Evolutionary conservation across 2,888 invertebrate species (phyloP), one percentile per base, ranked within the genome.

Genomic region (Drosophila cyrtoloma): DNA sequence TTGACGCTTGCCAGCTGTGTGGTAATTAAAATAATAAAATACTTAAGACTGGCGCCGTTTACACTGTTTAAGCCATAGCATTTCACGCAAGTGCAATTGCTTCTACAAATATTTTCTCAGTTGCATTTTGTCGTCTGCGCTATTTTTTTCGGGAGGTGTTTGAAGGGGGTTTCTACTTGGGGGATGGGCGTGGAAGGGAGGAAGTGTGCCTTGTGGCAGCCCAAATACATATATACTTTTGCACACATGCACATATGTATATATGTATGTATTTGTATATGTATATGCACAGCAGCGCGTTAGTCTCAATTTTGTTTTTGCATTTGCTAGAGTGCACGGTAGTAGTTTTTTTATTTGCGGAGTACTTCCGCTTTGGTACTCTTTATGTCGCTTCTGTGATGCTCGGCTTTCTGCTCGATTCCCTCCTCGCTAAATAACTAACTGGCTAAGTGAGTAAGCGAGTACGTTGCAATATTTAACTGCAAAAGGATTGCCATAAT

Each of bases 341-440:
- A 28, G 35, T 42, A 58, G 30, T 74, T 32, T 32, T 51, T 50
- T 59, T 74, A 72, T 83, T 77, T 86, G 73, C 60, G 6, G 28
- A 75, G 67, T 64, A 71, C 82, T 86, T 86, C 70, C 80, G 86
- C 66, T 52, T 70, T 72, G 71, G 52, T 79, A 69, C 75, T 55
- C 68, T 75, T 78, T 70, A 83, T 71, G 71, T 55, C 73, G 75
- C 73, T 75, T 69, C 75, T 80, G 69, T 80, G 66, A 70, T 62
- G 70, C 66, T 59, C 53, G 62, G 55, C 16, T 57, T 58, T 68
- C 62, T 33, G n/a, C 51, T 26, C 47, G 19, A 52, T 16, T 50
- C 16, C 39, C 22, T 12, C 26, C 22, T 26, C 39, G 37, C 10
- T 47, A 42, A 66, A 19, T 55, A 19, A 53, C 12, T 47, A 26